A percentile compares a stretch with the other conserved stretches of the same genome.
Conservation (phyloP, 92 coral and sea anemone genomes). For the Phenganax stokvisi region DNA sequence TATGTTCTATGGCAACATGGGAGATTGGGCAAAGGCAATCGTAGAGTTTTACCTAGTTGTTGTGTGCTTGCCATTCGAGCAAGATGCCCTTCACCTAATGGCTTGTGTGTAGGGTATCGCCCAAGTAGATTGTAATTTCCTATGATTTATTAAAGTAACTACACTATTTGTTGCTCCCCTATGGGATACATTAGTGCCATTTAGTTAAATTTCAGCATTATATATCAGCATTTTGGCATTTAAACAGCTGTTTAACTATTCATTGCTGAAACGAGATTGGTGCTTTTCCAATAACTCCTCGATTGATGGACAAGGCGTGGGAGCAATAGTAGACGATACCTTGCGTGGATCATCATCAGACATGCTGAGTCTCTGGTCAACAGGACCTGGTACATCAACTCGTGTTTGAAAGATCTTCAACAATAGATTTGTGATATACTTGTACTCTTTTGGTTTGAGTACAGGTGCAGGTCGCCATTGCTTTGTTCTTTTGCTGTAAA, state of each 20-base stretch:
- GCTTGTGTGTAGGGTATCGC: conserved; percentile 19
- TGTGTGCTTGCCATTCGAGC: conserved; percentile 35
- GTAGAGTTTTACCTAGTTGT: conserved; percentile 35
- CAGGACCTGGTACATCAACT: conserved; percentile 7
- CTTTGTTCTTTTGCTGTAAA: conserved; percentile 25
- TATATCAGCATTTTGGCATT: not conserved
- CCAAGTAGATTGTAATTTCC: conserved; percentile 16
- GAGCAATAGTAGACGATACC: conserved; percentile 11
- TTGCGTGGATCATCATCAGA: conserved; percentile 34
- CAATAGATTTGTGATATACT: not conserved
- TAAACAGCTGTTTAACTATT: not conserved
- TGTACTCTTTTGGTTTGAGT: not conserved
- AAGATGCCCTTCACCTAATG: conserved; percentile 28
- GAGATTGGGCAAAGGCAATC: conserved; percentile 32
- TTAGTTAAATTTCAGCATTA: not conserved
- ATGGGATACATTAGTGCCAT: not conserved
- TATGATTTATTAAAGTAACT: not conserved
- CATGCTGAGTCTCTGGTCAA: conserved; percentile 32
- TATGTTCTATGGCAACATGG: conserved; percentile 32
- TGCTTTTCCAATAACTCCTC: conserved; percentile 19
- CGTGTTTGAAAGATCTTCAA: not conserved
- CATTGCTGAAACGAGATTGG: conserved; percentile 23
- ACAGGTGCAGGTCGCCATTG: conserved; percentile 20
- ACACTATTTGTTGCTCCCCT: not conserved
- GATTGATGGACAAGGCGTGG: conserved; percentile 21